phyloP scores from a whole-genome alignment of 1,140 invertebrate genomes.

The Nasonia longicornis region DNA sequence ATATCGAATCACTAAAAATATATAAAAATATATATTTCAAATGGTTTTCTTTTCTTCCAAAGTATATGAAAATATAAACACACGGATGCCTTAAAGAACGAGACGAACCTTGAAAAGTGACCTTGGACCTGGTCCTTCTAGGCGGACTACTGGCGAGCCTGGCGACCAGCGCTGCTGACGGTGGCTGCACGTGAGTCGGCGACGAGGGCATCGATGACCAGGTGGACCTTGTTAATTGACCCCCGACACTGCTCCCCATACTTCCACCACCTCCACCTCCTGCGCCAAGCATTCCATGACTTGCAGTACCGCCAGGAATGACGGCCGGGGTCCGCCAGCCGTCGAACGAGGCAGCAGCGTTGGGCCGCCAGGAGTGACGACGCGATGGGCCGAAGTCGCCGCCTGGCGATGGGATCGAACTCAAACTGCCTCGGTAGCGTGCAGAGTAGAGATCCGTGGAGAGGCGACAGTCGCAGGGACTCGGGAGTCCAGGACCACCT shows the following conservation, averaged over 20 bases:
- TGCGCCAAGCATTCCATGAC: not conserved
- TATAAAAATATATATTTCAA: no score
- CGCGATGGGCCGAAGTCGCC: slow-evolving; percentile 59
- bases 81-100: not conserved
- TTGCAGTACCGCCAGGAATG: not conserved
- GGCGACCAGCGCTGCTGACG: slow-evolving; percentile 42
- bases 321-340: slow-evolving; percentile 58
- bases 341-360: slow-evolving; percentile 63
- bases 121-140: slow-evolving; percentile 65
- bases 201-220: slow-evolving; percentile 72
- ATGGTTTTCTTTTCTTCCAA: not conserved
- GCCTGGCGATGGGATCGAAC: slow-evolving; percentile 64
- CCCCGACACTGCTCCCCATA: not conserved
- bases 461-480: slow-evolving; percentile 65
- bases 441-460: slow-evolving; percentile 60
- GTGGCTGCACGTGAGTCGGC: slow-evolving; percentile 66
- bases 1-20: not conserved
- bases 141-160: slow-evolving; percentile 48
- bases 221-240: slow-evolving; percentile 56
- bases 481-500: slow-evolving; percentile 57
- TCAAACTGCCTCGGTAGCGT: slow-evolving; percentile 65
- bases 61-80: not conserved
- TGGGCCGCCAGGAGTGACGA: slow-evolving; percentile 65
- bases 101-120: slow-evolving; percentile 69
- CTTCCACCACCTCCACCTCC: not conserved